Evolutionary conservation across 2,888 invertebrate species (phyloP).

Genomic region (Temnothorax unifasciatus): DNA sequence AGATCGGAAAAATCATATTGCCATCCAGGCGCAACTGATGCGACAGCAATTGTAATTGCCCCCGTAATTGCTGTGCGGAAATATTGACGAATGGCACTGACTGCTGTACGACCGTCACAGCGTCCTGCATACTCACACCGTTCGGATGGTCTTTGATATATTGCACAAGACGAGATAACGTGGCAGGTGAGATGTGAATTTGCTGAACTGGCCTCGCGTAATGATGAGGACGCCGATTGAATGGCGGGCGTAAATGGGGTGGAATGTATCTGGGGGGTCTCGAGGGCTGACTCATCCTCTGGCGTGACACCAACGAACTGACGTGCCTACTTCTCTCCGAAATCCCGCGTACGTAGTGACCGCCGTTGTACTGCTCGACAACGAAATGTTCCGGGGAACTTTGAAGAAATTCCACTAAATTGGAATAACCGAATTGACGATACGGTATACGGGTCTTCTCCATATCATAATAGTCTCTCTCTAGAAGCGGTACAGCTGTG

Average conservation of each 20-base stretch:
- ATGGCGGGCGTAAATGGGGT: too few species aligned
- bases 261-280: too few species aligned
- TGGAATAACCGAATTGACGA: conserved; percentile 66
- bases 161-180: background rate
- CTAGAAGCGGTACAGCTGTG: conserved; percentile 12
- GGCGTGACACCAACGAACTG: conserved; percentile 74
- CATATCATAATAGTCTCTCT: conserved; percentile 66
- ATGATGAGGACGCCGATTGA: background rate
- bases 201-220: background rate
- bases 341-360: conserved; percentile 64
- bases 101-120: conserved; percentile 20
- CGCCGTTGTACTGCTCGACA: conserved; percentile 35
- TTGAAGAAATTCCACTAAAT: conserved; percentile 70
- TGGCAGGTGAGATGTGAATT: background rate
- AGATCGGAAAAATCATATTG: conserved; percentile 50
- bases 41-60: conserved; percentile 73
- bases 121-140: conserved; percentile 64
- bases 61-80: conserved; percentile 60
- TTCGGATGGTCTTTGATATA: conserved; percentile 55
- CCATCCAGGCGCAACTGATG: conserved; percentile 60
- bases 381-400: conserved; percentile 67
- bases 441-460: conserved; percentile 76
- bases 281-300: conserved; percentile 37
- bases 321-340: conserved; percentile 77
- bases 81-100: conserved; percentile 49